phyloP scores from a whole-genome alignment of 37 sponge, comb jelly and placozoan species.

The Cladorhizidae sp. region DNA sequence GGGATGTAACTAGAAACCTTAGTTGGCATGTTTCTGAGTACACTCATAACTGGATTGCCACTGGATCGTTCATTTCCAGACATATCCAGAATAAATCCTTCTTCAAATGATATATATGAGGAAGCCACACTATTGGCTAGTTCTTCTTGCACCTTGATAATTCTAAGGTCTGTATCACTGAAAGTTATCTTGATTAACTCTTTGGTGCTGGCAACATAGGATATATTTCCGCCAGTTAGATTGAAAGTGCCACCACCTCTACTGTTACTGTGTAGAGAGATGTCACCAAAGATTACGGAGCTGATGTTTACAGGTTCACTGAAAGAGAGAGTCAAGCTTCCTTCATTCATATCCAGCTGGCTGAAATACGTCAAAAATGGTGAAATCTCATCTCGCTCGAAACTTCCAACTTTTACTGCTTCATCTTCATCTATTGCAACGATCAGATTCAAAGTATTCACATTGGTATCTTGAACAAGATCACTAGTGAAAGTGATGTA shows the following conservation, averaged over 20 bases:
- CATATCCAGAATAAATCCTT: slow-evolving; percentile 65
- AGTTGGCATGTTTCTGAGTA: neutral
- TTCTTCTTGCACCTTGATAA: slow-evolving; percentile 73
- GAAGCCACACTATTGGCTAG: slow-evolving; percentile 43
- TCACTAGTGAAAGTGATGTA: slow-evolving; percentile 63
- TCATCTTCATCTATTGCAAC: slow-evolving; percentile 26
- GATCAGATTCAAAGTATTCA: slow-evolving; percentile 65
- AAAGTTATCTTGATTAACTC: slow-evolving; percentile 50
- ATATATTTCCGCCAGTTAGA: slow-evolving; percentile 68
- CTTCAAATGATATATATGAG: slow-evolving; percentile 68
- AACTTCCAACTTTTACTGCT: slow-evolving; percentile 57
- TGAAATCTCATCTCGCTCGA: slow-evolving; percentile 55
- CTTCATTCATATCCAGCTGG: slow-evolving; percentile 74
- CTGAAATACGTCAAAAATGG: slow-evolving; percentile 55
- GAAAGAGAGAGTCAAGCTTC: slow-evolving; percentile 71
- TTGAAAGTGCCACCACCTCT: slow-evolving; percentile 34
- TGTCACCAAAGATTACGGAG: slow-evolving; percentile 34
- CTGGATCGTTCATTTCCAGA: slow-evolving; percentile 60
- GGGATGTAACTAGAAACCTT: slow-evolving; percentile 21
- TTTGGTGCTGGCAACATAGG: slow-evolving; percentile 33
- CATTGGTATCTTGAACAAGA: slow-evolving; percentile 63
- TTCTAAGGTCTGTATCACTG: slow-evolving; percentile 59
- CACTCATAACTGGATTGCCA: neutral
- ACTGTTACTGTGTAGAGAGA: slow-evolving; percentile 63
- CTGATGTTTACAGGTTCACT: slow-evolving; percentile 76